Conservation (phyloP, 2,888 invertebrate species). For the Cephus runcator region DNA sequence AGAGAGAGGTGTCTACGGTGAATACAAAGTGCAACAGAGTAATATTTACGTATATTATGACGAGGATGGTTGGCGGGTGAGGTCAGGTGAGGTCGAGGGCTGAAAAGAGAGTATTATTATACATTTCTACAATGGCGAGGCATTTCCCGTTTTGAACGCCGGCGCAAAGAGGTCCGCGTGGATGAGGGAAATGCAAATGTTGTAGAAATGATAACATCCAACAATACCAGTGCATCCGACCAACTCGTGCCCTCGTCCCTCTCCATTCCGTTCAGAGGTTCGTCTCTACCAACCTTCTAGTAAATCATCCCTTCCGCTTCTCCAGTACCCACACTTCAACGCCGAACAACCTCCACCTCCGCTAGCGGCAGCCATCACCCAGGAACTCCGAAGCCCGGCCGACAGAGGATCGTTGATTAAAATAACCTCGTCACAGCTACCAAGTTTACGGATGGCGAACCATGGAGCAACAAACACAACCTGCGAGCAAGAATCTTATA, state of each 20-base stretch:
- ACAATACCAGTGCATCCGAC: constrained; percentile 4
- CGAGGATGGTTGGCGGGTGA: neutral
- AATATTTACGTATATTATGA: neutral
- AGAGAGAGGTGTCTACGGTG: neutral
- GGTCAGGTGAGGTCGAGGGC: neutral
- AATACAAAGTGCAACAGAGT: neutral
- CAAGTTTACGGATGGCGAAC: neutral
- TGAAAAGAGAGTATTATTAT: neutral
- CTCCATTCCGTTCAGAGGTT: neutral
- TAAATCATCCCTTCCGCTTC: neutral
- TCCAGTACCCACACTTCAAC: neutral
- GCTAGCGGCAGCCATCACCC: neutral
- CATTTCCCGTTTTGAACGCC: constrained; percentile 2
- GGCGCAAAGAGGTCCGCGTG: constrained; percentile 5
- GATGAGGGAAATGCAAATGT: constrained; percentile 5
- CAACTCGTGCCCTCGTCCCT: neutral
- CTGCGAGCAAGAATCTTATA: neutral
- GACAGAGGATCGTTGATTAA: constrained; percentile 45
- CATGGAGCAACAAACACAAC: neutral
- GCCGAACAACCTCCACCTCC: neutral
- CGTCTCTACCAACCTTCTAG: neutral
- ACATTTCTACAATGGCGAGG: neutral
- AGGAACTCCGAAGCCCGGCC: neutral
- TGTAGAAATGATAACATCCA: constrained; percentile 7
- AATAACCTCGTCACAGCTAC: constrained; percentile 46